Evolutionary conservation across 2,113 vertebrate genomes (phyloP).

Genomic region (Mormyrus lacerda): DNA sequence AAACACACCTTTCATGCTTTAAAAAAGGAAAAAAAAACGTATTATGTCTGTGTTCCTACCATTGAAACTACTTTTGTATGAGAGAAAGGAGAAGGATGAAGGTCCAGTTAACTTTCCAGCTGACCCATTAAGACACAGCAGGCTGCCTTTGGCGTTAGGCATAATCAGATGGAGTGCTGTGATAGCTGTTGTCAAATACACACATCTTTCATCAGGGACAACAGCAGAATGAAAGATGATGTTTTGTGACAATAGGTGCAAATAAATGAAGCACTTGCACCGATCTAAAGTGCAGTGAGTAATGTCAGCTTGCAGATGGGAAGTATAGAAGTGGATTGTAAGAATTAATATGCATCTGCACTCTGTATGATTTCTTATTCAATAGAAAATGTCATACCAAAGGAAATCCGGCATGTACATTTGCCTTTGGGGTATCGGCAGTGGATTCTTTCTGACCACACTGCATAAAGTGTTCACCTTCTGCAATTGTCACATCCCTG

Average conservation of each 20-base stretch:
- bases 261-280: not conserved
- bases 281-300: not conserved
- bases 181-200: not conserved
- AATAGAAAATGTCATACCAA: not conserved
- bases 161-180: conserved; percentile 23
- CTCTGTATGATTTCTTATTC: not conserved
- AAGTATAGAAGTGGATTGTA: not conserved
- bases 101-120: conserved; percentile 13
- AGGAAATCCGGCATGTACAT: not conserved
- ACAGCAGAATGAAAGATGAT: too few relatives aligned
- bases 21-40: not conserved
- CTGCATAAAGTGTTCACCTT: not conserved
- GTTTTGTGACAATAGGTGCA: not conserved
- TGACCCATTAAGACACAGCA: conserved; percentile 23
- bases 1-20: not conserved
- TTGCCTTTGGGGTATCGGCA: not conserved
- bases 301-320: not conserved
- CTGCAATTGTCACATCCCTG: not conserved
- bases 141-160: conserved; percentile 16
- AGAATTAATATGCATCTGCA: not conserved
- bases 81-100: conserved; percentile 11
- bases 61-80: not conserved
- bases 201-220: not conserved
- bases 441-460: not conserved
- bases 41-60: not conserved